phyloP scores from a whole-genome alignment of 2,797 vertebrate species.

The Rhinichthys osculus region DNA sequence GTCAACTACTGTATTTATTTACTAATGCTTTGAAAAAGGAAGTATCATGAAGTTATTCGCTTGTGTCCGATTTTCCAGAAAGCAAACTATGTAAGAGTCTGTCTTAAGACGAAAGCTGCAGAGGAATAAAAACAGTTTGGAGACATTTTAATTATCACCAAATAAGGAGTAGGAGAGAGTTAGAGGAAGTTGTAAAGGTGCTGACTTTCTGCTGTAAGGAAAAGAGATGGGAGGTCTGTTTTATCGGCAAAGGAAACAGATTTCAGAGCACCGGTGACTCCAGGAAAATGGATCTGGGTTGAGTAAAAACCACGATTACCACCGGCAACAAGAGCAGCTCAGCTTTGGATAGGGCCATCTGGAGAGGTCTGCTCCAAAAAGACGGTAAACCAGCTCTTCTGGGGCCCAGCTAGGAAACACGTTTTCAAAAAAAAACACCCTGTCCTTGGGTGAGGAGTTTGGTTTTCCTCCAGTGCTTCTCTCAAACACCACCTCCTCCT shows the following conservation, averaged over 20 bases:
- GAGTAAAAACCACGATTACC: constrained; percentile 82
- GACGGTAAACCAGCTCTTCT: constrained; percentile 75
- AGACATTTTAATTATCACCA: constrained; percentile 36
- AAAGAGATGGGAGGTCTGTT: constrained; percentile 76
- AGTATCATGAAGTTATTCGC: neutral
- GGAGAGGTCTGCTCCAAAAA: constrained; percentile 81
- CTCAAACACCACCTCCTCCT: constrained; percentile 58
- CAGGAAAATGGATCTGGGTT: constrained; percentile 84
- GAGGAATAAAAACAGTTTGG: constrained; percentile 48
- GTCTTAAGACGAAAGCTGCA: neutral
- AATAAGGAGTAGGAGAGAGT: constrained; percentile 56
- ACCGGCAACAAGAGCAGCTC: constrained; percentile 64
- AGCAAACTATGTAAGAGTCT: neutral
- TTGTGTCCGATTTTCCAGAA: neutral
- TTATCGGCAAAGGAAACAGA: constrained; percentile 85
- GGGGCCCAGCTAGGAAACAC: constrained; percentile 81
- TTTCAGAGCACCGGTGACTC: constrained; percentile 72
- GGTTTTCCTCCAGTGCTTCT: constrained; percentile 64
- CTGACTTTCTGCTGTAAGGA: constrained; percentile 67
- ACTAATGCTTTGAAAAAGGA: neutral
- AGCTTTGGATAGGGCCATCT: constrained; percentile 83
- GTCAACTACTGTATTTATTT: neutral
- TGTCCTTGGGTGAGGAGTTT: constrained; percentile 62
- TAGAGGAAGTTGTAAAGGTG: constrained; percentile 76
- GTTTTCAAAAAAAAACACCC: constrained; percentile 68